Evolutionary conservation across 1,140 invertebrate species (phyloP).

Genomic region (Leucophenga varia): DNA sequence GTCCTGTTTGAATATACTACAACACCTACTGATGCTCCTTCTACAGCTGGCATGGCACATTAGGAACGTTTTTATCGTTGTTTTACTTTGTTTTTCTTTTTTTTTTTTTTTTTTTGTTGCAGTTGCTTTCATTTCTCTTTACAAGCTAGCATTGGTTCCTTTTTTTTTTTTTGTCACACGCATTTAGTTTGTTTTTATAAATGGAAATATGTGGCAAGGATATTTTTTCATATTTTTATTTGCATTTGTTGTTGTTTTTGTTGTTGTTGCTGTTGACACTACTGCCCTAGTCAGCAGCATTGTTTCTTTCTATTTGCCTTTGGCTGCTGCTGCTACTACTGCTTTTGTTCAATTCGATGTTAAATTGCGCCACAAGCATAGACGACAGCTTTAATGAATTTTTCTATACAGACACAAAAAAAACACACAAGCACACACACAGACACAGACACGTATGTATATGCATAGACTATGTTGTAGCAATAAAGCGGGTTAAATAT

Average conservation of each 20-base stretch:
- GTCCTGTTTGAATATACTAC: too few species aligned
- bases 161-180: too few species aligned
- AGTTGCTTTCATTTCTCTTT: too few species aligned
- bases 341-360: conserved; percentile 39
- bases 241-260: conserved; percentile 15
- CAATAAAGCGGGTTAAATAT: conserved; percentile 15
- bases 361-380: conserved; percentile 49
- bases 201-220: conserved; percentile 40
- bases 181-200: neutral
- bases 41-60: too few species aligned
- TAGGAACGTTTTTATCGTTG: too few species aligned
- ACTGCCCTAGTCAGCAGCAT: conserved; percentile 2
- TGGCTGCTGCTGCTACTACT: conserved; percentile 30
- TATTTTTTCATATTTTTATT: conserved; percentile 32
- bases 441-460: neutral
- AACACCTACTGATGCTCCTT: too few species aligned
- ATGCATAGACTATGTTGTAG: neutral
- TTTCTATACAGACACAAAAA: conserved; percentile 3
- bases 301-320: conserved; percentile 10
- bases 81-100: too few species aligned
- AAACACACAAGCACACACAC: neutral
- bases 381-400: conserved; percentile 53
- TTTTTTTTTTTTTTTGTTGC: too few species aligned
- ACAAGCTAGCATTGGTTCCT: too few species aligned
- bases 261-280: neutral